Base-by-base conservation (phyloP, 2,888 invertebrate genomes). In the Calameuta pallipes region DNA sequence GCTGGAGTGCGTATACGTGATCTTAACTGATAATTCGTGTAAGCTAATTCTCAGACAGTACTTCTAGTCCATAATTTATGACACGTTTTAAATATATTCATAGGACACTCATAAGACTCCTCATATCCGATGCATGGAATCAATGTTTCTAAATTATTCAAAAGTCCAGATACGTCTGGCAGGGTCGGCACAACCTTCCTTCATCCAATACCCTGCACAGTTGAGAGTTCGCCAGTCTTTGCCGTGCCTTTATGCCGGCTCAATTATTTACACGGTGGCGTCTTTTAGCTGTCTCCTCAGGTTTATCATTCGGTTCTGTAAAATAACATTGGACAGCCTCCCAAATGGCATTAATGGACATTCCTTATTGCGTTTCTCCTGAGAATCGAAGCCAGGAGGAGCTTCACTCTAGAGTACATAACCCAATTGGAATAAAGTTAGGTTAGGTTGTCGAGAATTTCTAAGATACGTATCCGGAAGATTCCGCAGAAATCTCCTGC, bases 71-170 rank as follows among this genome's bases (percentile, higher is more conserved):
- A 9, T 15, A 56, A 56, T 23, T 56, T 23, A 56, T 23, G 23
- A 56, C 0, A 56, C 23, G 2, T 6, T 56, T 56, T 1, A 9
- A 56, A 23, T 56, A 56, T 56, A 56, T 56, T 56, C 23, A 56
- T 56, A 56, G 15, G 56, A 6, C 56, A 23, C 23, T 56, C 23
- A 23, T 56, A 56, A 23, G 23, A 56, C 23, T 23, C 71, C 84
- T 79, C 82, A 83, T 86, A 79, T 85, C 84, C 84, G 78, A 82
- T 83, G 76, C 80, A 79, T 75, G 79, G 81, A 88, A 89, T 89
- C 89, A 85, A 89, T 88, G 85, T 83, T 86, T 85, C 83, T 89
- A 85, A 87, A 89, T 89, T 84, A 87, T 89, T 88, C 83, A 88
- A 78, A 73, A n/a, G 71, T 71, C 13, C 13, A 15, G 71, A 71